Evolutionary conservation across 2,113 vertebrate species (phyloP).

Genomic region (Pseudopodoces humilis): DNA sequence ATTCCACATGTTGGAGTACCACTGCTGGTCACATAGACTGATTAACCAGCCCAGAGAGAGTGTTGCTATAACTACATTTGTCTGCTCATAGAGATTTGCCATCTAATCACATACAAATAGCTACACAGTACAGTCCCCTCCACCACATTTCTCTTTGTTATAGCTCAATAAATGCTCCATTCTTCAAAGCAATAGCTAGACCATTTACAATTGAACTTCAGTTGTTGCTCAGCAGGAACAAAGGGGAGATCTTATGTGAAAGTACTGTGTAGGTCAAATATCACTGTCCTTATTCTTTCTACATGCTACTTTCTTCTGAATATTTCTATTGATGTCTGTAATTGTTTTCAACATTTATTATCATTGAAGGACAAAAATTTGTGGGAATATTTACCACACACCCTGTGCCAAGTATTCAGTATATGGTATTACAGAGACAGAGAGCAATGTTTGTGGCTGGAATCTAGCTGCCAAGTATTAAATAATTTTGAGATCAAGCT

Average conservation of each 20-base stretch:
- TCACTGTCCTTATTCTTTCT: not conserved
- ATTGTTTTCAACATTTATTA: not conserved
- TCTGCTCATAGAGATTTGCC: not conserved
- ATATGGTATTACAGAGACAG: not conserved
- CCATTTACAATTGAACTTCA: not conserved
- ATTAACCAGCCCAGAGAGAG: not conserved
- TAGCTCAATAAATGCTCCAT: not conserved
- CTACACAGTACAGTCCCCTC: not conserved
- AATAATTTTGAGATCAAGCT: not conserved
- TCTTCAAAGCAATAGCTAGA: not conserved
- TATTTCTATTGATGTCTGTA: not conserved
- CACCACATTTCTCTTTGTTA: not conserved
- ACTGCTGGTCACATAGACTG: not conserved
- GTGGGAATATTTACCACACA: not conserved
- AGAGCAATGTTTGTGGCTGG: not conserved
- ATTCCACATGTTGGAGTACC: not conserved
- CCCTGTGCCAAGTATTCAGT: not conserved
- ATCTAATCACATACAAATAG: not conserved
- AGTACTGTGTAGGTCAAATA: not conserved
- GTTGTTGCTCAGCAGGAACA: not conserved
- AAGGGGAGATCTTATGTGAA: not conserved
- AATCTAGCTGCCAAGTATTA: not conserved
- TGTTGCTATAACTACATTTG: not conserved
- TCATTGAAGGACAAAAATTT: not conserved
- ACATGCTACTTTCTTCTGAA: not conserved